phyloP scores from a whole-genome alignment of 2,797 vertebrate genomes.

The Avahi laniger region DNA sequence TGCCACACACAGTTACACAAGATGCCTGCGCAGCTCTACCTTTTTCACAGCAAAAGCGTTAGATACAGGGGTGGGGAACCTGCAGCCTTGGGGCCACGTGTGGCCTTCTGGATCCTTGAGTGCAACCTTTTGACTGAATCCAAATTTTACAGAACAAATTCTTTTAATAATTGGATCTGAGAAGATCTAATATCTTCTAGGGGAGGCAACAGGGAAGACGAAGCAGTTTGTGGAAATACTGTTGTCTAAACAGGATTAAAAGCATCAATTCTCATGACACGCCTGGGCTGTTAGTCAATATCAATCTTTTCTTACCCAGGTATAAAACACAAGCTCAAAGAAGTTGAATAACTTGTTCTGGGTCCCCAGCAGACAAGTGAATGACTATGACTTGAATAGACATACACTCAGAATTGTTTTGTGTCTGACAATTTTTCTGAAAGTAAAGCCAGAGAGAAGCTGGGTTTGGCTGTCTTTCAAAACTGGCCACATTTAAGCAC shows the following conservation, averaged over 20 bases:
- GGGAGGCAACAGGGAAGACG: neutral
- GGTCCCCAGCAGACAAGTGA: neutral
- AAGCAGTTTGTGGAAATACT: neutral
- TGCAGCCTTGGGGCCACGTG: neutral
- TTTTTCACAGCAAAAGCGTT: neutral
- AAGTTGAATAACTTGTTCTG: slow-evolving; percentile 42
- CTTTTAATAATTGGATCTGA: neutral
- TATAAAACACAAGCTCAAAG: neutral
- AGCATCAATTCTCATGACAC: neutral
- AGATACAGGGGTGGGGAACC: neutral
- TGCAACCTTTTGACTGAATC: neutral
- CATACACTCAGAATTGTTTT: neutral
- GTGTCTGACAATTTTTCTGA: neutral
- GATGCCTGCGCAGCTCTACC: neutral
- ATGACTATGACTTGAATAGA: neutral
- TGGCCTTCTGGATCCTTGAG: neutral
- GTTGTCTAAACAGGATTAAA: slow-evolving; percentile 60
- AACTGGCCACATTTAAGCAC: neutral
- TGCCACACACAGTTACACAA: neutral
- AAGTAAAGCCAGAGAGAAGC: neutral
- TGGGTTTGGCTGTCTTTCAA: neutral
- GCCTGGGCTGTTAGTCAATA: neutral
- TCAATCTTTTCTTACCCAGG: neutral
- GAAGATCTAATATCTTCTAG: neutral
- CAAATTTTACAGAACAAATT: neutral